Evolutionary conservation across 2,888 invertebrate species (phyloP).

Genomic region (Lamellibrachia columna): DNA sequence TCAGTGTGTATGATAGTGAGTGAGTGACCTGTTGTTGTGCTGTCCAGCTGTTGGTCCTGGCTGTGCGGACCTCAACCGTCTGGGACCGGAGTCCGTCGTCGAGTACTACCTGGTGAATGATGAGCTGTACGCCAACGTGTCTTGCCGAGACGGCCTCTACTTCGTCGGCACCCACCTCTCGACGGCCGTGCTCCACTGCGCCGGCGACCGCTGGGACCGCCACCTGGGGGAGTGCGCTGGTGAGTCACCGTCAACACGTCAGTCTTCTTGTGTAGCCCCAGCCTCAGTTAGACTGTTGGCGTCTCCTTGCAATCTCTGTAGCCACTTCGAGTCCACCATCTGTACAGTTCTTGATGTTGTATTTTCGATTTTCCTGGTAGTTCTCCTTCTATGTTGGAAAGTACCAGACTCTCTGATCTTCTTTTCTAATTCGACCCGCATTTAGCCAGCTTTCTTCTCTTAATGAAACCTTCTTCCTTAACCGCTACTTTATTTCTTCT

Average conservation of each 20-base stretch:
- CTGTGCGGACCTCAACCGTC: conserved; percentile 32
- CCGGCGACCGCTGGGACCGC: conserved; percentile 6
- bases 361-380: too few species aligned
- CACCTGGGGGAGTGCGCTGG: neutral
- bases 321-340: too few species aligned
- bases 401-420: too few species aligned
- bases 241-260: neutral
- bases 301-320: too few species aligned
- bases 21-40: neutral
- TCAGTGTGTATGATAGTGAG: neutral
- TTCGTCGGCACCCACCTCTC: conserved; percentile 28
- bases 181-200: conserved; percentile 21
- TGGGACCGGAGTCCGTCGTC: conserved; percentile 25
- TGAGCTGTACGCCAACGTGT: conserved; percentile 35
- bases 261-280: too few species aligned
- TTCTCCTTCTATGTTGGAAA: too few species aligned
- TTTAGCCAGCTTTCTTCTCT: too few species aligned
- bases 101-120: conserved; percentile 34
- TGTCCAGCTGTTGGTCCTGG: conserved; percentile 37
- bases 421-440: too few species aligned
- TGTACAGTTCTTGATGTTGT: too few species aligned
- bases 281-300: too few species aligned
- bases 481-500: too few species aligned
- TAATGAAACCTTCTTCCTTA: too few species aligned
- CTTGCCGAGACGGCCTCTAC: conserved; percentile 33